Evolutionary conservation across 2,888 invertebrate genomes (phyloP), one percentile per base, ranked within the genome.

Genomic region (Pterostichus niger): DNA sequence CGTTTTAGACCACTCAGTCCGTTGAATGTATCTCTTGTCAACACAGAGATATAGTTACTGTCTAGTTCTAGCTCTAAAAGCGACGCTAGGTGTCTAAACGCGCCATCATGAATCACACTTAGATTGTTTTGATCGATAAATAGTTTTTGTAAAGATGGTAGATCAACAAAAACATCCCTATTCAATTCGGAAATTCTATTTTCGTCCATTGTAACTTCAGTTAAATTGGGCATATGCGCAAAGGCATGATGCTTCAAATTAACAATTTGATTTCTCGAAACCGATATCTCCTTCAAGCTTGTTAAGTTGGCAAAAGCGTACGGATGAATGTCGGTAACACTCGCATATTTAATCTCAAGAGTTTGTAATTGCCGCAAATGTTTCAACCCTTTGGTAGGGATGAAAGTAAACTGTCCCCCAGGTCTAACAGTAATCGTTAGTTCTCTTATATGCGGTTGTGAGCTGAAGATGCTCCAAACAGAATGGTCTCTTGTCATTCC

Each of bases 121-220:
- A 99, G 93, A 88, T 95, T 95, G 90, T 99, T 99, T 88, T 95
- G 95, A 86, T 96, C 96, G 77, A 99, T 92, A 85, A 94, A 94
- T 54, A 99, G 92, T 84, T 95, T 94, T 86, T 93, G 93, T 85
- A 96, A 90, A 81, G 92, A 92, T 0, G 96, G 96, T 81, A 96
- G 88, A 88, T 95, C 94, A 68, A 93, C 92, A 88, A 97, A 96
- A 0, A 94, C 94, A 86, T 94, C 93, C 77, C 93, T 92, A 86
- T 93, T 93, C 80, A 97, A 93, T 88, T 95, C 95, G 11, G 93
- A 91, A 85, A 97, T 94, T 88, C 93, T 92, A 90, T 97, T 97
- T 85, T 95, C 94, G 87, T 95, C 94, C 85, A 97, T 89, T 88
- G 93, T 94, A 85, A 97, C 91, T 56, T 92, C 91, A 0, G 93